Percentiles rank a stretch among this genome's conserved stretches.
These are phyloP conservation scores for human DNA, from an alignment of 2,113 vertebrate species.

Conservation along the genomic window DNA sequence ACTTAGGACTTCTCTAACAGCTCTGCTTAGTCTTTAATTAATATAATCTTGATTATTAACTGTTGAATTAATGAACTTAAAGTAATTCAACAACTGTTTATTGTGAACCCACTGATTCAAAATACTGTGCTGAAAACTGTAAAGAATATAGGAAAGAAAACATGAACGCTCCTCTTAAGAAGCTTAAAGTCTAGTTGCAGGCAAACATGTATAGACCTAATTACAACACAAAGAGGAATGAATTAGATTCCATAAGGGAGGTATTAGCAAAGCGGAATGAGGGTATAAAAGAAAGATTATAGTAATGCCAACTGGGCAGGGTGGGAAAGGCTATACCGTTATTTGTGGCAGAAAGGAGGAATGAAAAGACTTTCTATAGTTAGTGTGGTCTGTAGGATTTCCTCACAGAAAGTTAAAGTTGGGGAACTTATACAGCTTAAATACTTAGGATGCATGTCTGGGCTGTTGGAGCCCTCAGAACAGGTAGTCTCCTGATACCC, in stretches of 20 bases:
- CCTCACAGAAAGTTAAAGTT: not conserved
- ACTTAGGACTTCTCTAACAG: not conserved
- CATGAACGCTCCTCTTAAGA: not conserved
- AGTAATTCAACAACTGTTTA: slow-evolving; percentile 2
- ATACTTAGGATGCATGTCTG: not conserved
- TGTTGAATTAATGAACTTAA: not conserved
- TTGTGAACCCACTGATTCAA: not conserved
- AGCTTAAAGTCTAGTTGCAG: not conserved
- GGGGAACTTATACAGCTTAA: not conserved
- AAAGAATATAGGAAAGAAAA: not conserved
- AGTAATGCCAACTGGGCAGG: not conserved
- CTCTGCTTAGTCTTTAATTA: not conserved
- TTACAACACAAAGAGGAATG: not conserved
- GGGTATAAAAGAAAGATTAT: not conserved
- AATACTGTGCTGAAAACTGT: not conserved
- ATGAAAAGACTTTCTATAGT: not conserved
- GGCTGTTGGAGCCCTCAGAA: not conserved
- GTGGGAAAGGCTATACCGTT: not conserved
- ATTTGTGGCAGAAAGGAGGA: not conserved
- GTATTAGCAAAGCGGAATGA: not conserved
- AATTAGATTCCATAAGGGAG: not conserved
- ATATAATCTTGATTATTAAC: not conserved
- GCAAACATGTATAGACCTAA: not conserved
- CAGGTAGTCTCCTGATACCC: not conserved
- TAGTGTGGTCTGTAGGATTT: not conserved